Percentiles rank a stretch among this genome's conserved stretches.
Conservation (phyloP, 1,140 invertebrate species). For the Drosophila insularis region DNA sequence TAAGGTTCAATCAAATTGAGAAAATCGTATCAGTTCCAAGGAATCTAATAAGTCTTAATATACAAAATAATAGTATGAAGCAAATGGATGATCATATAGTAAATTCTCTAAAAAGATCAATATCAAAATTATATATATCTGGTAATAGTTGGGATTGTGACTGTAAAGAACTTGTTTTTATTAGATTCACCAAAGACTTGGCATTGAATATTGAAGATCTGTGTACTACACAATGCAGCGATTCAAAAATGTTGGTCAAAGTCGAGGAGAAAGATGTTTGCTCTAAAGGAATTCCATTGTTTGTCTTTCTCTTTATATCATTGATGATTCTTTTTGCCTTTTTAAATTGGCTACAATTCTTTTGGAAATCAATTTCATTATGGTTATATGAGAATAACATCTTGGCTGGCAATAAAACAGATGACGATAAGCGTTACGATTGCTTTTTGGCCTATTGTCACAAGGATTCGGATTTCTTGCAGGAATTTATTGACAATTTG, state of each 20-base stretch:
- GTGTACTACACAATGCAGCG: not conserved
- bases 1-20: not conserved
- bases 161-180: not conserved
- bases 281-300: not conserved
- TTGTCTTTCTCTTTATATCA: not conserved
- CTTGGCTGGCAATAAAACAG: not conserved
- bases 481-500: not conserved
- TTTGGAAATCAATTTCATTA: not conserved
- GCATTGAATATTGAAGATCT: not conserved
- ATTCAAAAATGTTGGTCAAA: not conserved
- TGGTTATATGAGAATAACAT: not conserved
- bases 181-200: not conserved
- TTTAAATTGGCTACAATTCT: not conserved
- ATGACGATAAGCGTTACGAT: slow-evolving; percentile 3
- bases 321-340: not conserved
- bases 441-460: slow-evolving; percentile 4
- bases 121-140: not conserved
- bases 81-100: not conserved
- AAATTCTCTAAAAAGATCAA: not conserved
- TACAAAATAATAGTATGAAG: not conserved
- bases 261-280: not conserved
- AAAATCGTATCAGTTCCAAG: not conserved
- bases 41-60: not conserved
- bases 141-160: not conserved
- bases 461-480: slow-evolving; percentile 1